Evolutionary conservation across 1,140 invertebrate genomes (phyloP), one percentile per base, ranked within the genome.

Genomic region (Lineus longissimus): DNA sequence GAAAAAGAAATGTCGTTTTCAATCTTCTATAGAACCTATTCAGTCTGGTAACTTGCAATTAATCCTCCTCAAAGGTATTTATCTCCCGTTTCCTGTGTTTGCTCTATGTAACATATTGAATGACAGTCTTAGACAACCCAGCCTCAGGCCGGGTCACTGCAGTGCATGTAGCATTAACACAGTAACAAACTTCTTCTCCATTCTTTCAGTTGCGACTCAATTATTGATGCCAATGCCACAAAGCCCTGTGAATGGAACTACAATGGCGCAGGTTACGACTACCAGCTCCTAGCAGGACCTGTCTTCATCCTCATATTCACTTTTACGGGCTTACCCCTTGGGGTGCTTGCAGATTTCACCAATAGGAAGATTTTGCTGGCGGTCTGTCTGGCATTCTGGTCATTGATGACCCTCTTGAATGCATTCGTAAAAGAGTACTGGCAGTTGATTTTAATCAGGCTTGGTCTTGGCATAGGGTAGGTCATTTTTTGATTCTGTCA

Each of bases 291-390:
- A 40, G 93, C 93, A 0, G 94, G 94, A 0, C 94, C 94, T 0
- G 89, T 90, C 66, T 95, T 95, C 80, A 94, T 95, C 70, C 88
- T 91, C 11, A 90, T 94, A 25, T 96, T 91, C 79, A 95, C 93
- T 0, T 84, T 95, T 29, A 87, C 89, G 19, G 93, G 93, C 1
- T 88, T 95, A 11, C 84, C 91, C 59, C 85, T 95, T 68, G 92
- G 93, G n/a, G 85, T 92, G 54, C 86, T 89, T 0, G 92, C 92
- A 1, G 93, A 95, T 73, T 89, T 87, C 82, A 87, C 83, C 65
- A 83, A 88, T 63, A 58, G 81, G 19, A 90, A 93, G 6, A 84
- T 85, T 59, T 84, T 93, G 71, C 81, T 95, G 47, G 85, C 89
- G 0, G 70, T 89, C 0, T 94, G 91, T 73, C 90, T 92, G 0